Percentiles rank a stretch among this genome's conserved stretches.
These are phyloP conservation scores for Phyllopteryx taeniolatus DNA, from an alignment of 2,113 vertebrate species.

Conservation along the genomic window DNA sequence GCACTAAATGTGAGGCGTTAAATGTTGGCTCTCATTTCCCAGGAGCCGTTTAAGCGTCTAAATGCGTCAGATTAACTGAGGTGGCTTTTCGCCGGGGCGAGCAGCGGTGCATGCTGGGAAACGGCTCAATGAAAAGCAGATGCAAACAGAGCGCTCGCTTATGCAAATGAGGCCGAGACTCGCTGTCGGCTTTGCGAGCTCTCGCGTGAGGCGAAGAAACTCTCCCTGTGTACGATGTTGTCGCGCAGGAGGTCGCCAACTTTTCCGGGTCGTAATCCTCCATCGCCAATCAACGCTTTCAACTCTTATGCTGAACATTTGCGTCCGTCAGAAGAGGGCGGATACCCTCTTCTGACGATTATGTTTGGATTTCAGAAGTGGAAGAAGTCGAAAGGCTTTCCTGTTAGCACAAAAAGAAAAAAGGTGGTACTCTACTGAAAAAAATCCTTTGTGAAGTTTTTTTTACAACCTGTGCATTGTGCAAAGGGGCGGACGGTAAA, in stretches of 20 bases:
- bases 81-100: too few species aligned
- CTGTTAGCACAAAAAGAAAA: too few species aligned
- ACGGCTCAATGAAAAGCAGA: slow-evolving; percentile 24
- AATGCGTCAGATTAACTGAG: background rate
- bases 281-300: too few species aligned
- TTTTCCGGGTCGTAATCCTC: background rate
- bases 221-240: background rate
- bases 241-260: background rate
- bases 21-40: background rate
- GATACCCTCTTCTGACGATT: too few species aligned
- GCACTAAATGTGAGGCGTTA: background rate
- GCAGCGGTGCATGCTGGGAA: background rate
- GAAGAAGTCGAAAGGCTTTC: too few species aligned
- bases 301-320: too few species aligned
- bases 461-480: too few species aligned
- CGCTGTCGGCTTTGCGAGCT: slow-evolving; percentile 32
- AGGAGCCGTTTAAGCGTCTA: background rate
- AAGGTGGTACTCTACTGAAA: too few species aligned
- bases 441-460: too few species aligned
- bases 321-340: too few species aligned
- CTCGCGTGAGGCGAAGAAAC: slow-evolving; percentile 15
- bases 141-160: slow-evolving; percentile 48
- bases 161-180: slow-evolving; percentile 46
- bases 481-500: too few species aligned
- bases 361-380: too few species aligned